Evolutionary conservation across 2,113 vertebrate species (phyloP), one percentile per base, ranked within the genome.

Genomic region (Sminthopsis crassicaudata): DNA sequence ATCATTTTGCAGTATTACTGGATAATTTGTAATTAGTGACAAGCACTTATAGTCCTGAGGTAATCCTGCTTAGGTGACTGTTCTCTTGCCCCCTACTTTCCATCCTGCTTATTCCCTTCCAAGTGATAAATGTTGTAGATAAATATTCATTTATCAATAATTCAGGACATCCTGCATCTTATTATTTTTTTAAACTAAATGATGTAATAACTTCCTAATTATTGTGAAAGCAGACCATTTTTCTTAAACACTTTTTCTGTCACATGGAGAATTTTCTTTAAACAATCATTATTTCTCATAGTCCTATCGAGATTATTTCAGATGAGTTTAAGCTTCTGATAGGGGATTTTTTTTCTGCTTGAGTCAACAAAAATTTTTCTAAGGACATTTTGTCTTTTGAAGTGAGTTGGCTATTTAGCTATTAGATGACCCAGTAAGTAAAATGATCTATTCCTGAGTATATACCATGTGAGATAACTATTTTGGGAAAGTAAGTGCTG

Each of bases 1-100:
- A 99, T 99, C 97, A 98, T 97, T 97, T 98, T 97, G 96, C 96
- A 96, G 97, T 97, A 92, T 93, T 91, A 67, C 22, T 93, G 93
- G 95, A 95, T 97, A 96, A 96, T 97, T 89, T 97, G 94, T 97
- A 96, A 97, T 98, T 98, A 97, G 96, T 67, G 90, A 76, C 90
- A 96, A 84, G 94, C 95, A 97, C 95, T 96, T 95, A 91, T 51
- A 97, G 93, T 92, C 94, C 91, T 94, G 8, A 11, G 90, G 90
- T 98, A 95, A 97, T 97, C 97, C 90, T 90, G 24, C 92, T 93
- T 95, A 53, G 91, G 51, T 94, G 96, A 96, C 36, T 90, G 91
- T 90, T 89, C 92, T 26, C 55, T 46, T 95, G 46, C 76, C 84
- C 92, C 90, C 94, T 94, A 90, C 91, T 91, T 97, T 93, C 53